Conservation (phyloP, 2,888 invertebrate genomes). For the Melanophora roralis region DNA sequence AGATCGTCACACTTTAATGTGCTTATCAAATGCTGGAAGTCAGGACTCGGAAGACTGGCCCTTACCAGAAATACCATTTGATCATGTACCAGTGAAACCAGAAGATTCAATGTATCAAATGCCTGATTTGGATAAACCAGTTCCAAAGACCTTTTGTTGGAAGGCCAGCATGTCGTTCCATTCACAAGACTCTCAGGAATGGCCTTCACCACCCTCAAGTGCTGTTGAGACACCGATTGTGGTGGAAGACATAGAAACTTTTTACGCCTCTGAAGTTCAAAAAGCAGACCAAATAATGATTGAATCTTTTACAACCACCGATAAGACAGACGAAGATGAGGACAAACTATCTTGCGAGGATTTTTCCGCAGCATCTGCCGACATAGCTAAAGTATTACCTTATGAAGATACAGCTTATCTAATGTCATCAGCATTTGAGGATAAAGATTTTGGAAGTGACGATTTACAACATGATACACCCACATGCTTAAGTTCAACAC, state of each 20-base stretch:
- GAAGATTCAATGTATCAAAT: conserved; percentile 72
- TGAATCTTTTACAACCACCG: conserved; percentile 83
- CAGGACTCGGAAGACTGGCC: conserved; percentile 88
- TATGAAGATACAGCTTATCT: conserved; percentile 76
- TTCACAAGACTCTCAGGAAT: conserved; percentile 86
- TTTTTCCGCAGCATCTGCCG: conserved; percentile 66
- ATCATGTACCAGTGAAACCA: conserved; percentile 74
- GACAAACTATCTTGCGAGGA: conserved; percentile 77
- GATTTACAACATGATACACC: conserved; percentile 71
- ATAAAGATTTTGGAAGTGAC: conserved; percentile 70
- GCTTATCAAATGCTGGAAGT: conserved; percentile 80
- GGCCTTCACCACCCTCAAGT: conserved; percentile 88
- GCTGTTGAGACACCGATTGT: conserved; percentile 83
- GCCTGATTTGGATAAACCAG: conserved; percentile 75
- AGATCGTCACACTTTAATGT: conserved; percentile 74
- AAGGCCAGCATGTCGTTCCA: conserved; percentile 75
- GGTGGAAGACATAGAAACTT: conserved; percentile 87
- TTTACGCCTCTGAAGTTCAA: conserved; percentile 87
- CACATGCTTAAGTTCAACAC: conserved; percentile 74
- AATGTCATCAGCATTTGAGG: conserved; percentile 74
- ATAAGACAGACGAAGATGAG: conserved; percentile 80
- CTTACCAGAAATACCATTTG: conserved; percentile 83
- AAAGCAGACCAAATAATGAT: conserved; percentile 87
- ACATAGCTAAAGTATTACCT: conserved; percentile 75
- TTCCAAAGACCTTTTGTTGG: conserved; percentile 77